Base-by-base conservation (phyloP, 2,113 vertebrate genomes). In the Xyrauchen texanus region DNA sequence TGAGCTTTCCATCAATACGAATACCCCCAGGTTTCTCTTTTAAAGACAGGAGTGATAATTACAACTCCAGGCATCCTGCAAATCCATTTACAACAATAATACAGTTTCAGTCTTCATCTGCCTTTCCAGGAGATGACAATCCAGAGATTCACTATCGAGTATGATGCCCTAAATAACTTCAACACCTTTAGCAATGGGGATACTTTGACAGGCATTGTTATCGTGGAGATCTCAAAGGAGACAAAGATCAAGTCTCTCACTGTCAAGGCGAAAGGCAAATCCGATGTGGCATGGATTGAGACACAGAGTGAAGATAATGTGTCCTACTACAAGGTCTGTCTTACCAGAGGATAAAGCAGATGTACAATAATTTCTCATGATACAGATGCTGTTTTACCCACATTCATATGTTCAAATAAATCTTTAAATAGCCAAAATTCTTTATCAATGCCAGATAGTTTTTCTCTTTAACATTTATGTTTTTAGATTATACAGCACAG, bases 171-270 rank as follows among this genome's bases (percentile, higher is more conserved):
- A 81, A 92, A 91, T 67, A 75, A 61, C 64, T 68, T 44, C 3
- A 91, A 91, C 78, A 89, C 52, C 10, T 91, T 93, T 72, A 88
- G 88, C n/a, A 86, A 86, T 71, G 91, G 91, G 71, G 90, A 93
- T 10, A 68, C 51, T 16, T 66, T 93, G 7, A 82, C 86, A 44
- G 90, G 92, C n/a, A 77, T 86, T 75, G 85, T 93, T 61, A 81
- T 87, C 8, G 8, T 93, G 21, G 87, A 89, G 78, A 62, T 77
- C 6, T 84, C 85, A 0, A 89, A 88, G 60, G 58, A 88, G 72
- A 88, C 79, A 0, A 86, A 13, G 82, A 76, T 93, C 16, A 68
- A 87, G 0, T 76, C 81, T 0, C 80, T 92, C 6, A 11, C 68
- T 78, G 86, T 93, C 12, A 76, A 58, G 0, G 89, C 75, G 4